Conservation (phyloP, 2,113 vertebrate species). For the Sinosuthora webbiana region DNA sequence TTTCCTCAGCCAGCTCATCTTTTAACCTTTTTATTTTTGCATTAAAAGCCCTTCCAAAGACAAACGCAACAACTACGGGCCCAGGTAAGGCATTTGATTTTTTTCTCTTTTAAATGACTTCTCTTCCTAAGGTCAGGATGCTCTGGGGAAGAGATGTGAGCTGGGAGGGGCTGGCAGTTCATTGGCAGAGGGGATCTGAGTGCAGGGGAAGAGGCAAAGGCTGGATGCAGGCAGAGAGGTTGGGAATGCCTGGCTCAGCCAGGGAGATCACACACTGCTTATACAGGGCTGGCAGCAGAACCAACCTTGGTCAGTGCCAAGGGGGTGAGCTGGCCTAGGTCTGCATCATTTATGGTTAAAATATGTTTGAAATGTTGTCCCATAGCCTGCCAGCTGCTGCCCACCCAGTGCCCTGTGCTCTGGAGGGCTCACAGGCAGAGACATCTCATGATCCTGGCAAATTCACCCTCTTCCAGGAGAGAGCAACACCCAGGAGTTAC, state of each 20-base stretch:
- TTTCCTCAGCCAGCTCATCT: background rate
- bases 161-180: background rate
- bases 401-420: background rate
- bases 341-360: background rate
- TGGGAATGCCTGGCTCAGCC: background rate
- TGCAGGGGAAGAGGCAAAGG: accelerated
- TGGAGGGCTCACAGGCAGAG: background rate
- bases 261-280: accelerated
- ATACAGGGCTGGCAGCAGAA: background rate
- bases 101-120: background rate
- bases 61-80: background rate
- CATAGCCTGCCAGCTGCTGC: background rate
- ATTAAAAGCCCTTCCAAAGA: background rate
- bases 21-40: accelerated
- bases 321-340: background rate
- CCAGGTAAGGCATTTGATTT: background rate
- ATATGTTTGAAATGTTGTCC: background rate
- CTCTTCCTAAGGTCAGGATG: background rate
- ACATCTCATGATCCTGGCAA: accelerated
- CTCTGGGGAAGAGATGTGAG: background rate
- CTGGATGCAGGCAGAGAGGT: background rate
- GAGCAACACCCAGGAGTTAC: accelerated
- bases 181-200: background rate
- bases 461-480: background rate
- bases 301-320: background rate